phyloP scores from a whole-genome alignment of 2,113 vertebrate species.

The Caretta caretta region DNA sequence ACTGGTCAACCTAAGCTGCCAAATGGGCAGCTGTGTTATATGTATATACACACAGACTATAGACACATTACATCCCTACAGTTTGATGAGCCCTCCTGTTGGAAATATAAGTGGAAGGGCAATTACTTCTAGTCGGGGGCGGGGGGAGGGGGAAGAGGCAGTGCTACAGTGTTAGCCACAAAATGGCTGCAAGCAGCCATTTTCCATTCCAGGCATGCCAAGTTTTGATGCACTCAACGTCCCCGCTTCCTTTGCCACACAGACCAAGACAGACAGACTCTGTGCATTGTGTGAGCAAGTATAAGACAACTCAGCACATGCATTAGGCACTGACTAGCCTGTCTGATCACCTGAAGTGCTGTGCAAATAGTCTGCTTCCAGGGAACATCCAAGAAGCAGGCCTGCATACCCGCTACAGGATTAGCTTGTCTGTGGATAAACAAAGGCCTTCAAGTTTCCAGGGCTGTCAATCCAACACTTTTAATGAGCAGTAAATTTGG shows the following conservation, averaged over 20 bases:
- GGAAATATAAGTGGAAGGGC: neutral
- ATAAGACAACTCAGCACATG: rapidly evolving
- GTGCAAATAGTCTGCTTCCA: rapidly evolving
- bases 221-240: rapidly evolving
- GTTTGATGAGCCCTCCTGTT: constrained; percentile 6
- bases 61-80: neutral
- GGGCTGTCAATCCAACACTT: rapidly evolving
- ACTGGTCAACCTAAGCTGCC: constrained; percentile 17
- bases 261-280: rapidly evolving
- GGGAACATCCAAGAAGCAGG: neutral
- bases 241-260: rapidly evolving
- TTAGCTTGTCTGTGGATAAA: neutral
- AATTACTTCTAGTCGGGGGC: neutral
- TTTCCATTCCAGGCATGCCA: rapidly evolving
- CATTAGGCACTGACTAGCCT: neutral
- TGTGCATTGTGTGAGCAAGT: neutral
- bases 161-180: neutral
- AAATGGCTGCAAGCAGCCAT: constrained; percentile 35
- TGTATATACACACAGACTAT: neutral
- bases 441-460: rapidly evolving
- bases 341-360: neutral
- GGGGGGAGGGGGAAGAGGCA: neutral
- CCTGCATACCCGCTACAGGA: neutral
- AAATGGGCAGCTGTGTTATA: neutral
- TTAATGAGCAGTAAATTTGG: neutral